These are phyloP conservation scores for Oophaga pumilio DNA, from an alignment of 2,113 vertebrate species.

Conservation along the genomic window DNA sequence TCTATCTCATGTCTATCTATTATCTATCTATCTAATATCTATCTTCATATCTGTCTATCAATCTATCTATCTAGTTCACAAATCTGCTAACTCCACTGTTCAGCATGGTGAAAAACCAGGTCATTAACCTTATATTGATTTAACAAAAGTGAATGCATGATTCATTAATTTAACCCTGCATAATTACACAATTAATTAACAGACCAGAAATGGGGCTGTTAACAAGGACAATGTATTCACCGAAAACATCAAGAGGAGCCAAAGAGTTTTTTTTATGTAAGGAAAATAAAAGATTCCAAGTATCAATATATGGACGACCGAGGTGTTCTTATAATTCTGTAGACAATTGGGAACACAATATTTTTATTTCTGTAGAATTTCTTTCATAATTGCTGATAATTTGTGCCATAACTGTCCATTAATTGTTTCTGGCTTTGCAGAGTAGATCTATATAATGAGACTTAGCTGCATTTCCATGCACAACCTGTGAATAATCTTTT, in stretches of 20 bases:
- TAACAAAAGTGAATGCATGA: slow-evolving; percentile 10
- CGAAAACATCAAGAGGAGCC: background rate
- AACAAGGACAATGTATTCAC: slow-evolving; percentile 11
- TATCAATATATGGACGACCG: background rate
- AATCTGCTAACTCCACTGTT: background rate
- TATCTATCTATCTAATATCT: background rate
- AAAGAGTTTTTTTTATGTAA: background rate
- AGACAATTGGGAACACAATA: too few relatives aligned
- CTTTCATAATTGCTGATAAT: too few relatives aligned
- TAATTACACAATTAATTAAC: slow-evolving; percentile 7
- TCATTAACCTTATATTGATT: slow-evolving; percentile 31
- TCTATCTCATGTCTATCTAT: background rate
- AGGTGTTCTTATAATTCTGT: too few relatives aligned
- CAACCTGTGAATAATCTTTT: too few relatives aligned
- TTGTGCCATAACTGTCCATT: too few relatives aligned
- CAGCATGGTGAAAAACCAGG: background rate
- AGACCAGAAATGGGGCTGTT: background rate
- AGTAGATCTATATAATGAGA: too few relatives aligned
- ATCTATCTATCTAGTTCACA: background rate
- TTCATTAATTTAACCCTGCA: slow-evolving; percentile 18
- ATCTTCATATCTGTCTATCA: background rate
- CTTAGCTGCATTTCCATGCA: too few relatives aligned
- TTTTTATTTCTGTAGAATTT: too few relatives aligned
- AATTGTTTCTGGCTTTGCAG: too few relatives aligned
- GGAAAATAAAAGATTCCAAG: background rate